A percentile compares a stretch with the other conserved stretches of the same genome.
Evolutionary conservation across 2,113 vertebrate species (phyloP).

Genomic region (Centrocercus urophasianus): DNA sequence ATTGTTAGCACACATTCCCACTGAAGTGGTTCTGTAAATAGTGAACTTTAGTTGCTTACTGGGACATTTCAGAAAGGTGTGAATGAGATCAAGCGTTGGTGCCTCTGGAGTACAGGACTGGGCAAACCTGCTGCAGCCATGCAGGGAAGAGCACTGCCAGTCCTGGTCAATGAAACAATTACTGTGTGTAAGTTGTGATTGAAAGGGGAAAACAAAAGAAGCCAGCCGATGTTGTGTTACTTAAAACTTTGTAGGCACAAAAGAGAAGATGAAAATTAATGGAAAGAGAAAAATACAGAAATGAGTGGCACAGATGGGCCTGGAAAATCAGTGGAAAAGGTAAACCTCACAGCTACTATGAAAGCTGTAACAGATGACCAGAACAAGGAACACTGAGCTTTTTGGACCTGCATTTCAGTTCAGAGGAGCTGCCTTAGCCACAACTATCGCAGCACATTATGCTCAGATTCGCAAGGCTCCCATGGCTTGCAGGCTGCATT

Average conservation of each 20-base stretch:
- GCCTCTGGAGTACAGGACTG: rapidly evolving
- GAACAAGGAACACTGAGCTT: not conserved
- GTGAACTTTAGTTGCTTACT: not conserved
- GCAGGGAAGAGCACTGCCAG: not conserved
- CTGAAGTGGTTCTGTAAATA: not conserved
- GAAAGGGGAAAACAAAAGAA: not conserved
- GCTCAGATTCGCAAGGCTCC: not conserved
- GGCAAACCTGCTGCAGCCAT: not conserved
- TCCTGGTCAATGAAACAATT: not conserved
- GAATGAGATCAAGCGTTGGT: rapidly evolving
- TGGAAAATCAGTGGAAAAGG: not conserved
- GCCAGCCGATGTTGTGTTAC: not conserved
- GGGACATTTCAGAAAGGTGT: not conserved
- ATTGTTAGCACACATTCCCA: not conserved
- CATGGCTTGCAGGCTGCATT: not conserved
- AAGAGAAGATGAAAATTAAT: not conserved
- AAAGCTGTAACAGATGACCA: not conserved
- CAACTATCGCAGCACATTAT: not conserved
- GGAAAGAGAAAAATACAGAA: not conserved
- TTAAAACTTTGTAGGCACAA: not conserved
- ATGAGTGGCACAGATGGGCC: not conserved
- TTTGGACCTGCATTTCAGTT: not conserved
- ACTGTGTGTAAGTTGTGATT: not conserved
- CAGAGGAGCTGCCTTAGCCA: not conserved
- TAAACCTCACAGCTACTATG: not conserved